These are phyloP conservation scores for Ophion ellenae DNA, from an alignment of 2,888 invertebrate species.

Conservation along the genomic window DNA sequence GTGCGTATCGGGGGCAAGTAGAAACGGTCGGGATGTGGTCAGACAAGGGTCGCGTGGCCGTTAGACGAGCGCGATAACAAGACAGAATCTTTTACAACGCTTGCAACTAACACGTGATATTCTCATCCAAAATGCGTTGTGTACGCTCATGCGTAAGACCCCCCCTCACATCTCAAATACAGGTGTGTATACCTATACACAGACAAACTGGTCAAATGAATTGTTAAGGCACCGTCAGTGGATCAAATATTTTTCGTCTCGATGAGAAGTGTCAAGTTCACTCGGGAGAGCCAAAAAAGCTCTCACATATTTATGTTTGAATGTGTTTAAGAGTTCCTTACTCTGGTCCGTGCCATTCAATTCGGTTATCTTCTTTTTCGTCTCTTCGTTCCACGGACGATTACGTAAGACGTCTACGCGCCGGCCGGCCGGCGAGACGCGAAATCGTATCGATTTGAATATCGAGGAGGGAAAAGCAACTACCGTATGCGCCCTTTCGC, in stretches of 20 bases:
- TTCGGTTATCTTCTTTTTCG: slow-evolving; percentile 15
- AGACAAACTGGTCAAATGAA: too few species aligned
- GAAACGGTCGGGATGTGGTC: slow-evolving; percentile 74
- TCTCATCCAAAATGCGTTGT: too few species aligned
- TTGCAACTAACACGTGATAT: too few species aligned
- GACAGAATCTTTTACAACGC: neutral
- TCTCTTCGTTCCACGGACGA: slow-evolving; percentile 26
- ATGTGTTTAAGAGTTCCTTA: neutral
- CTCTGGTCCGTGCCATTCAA: neutral
- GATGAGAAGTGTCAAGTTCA: neutral
- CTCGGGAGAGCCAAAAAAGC: neutral
- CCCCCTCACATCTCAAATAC: too few species aligned
- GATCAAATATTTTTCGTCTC: too few species aligned
- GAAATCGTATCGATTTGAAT: slow-evolving; percentile 59
- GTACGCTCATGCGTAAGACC: too few species aligned
- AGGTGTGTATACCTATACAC: too few species aligned
- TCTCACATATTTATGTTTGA: too few species aligned
- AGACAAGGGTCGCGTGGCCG: slow-evolving; percentile 69
- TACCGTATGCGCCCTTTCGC: neutral
- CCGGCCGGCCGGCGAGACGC: slow-evolving; percentile 49
- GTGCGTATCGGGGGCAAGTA: slow-evolving; percentile 72
- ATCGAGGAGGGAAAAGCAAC: slow-evolving; percentile 35
- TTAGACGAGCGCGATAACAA: slow-evolving; percentile 27
- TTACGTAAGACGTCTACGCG: slow-evolving; percentile 56
- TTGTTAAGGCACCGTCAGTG: too few species aligned